Evolutionary conservation across 2,113 vertebrate genomes (phyloP), one percentile per base, ranked within the genome.

Genomic region (Bufo bufo): DNA sequence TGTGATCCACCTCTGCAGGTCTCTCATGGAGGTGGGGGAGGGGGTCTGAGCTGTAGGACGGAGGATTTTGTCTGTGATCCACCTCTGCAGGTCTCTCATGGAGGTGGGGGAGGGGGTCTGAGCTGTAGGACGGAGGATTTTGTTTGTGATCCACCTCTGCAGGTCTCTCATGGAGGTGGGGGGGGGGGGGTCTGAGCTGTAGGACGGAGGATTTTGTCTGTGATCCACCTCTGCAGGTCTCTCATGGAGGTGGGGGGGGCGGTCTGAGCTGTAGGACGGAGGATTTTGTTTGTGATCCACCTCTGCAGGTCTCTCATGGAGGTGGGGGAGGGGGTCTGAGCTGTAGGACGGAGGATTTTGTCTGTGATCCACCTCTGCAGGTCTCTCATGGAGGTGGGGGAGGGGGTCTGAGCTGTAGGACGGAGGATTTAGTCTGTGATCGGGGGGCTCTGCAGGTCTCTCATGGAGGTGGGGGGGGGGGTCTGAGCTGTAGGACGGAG

Each of bases 311-410:
- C 11, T 65, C 80, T 49, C 20, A 19, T 43, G 65, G 58, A 19
- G 33, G 33, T 33, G 79, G 33, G 11, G n/a, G n/a, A n/a, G 13
- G 6, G 17, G 2, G n/a, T n/a, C 49, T 47, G 4, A 59, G 63
- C 45, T 65, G 45, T 9, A 66, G 56, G 43, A 49, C 45, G 12
- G 50, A 23, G 23, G 78, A 33, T 81, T 59, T 19, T 45, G 47
- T 81, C 58, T 81, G 78, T 45, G 33, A 59, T 80, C n/a, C 59
- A 23, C 77, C 19, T 6, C 66, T 49, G 65, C 82, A 69, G 82
- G 58, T 49, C 11, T 65, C 80, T 49, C 20, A 19, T 43, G 33
- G 33, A n/a, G n/a, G n/a, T n/a, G 65, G 58, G 11, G 79, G 33
- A 5, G 13, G 6, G 17, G 2, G n/a, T n/a, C 49, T 47, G 4